Evolutionary conservation across 1,140 invertebrate genomes (phyloP).

Genomic region (Tigriopus japonicus): DNA sequence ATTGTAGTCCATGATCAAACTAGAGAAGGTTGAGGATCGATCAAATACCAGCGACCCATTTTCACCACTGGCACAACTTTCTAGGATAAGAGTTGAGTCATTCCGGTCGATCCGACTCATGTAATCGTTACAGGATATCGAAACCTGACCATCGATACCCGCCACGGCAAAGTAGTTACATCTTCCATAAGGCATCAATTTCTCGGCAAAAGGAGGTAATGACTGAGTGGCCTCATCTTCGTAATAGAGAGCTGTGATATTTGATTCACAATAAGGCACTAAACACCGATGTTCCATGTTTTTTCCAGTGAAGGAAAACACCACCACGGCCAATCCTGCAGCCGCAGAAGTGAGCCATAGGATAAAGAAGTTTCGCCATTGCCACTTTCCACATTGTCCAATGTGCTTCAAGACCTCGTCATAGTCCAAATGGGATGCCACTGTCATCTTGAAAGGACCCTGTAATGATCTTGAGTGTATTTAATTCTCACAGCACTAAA

Average conservation of each 20-base stretch:
- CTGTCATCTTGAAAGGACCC: not conserved
- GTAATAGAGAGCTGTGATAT: too few relatives aligned
- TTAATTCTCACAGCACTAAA: too few relatives aligned
- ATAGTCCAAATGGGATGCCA: not conserved
- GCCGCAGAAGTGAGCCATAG: constrained; percentile 7
- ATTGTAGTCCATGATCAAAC: not conserved
- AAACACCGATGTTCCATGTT: not conserved
- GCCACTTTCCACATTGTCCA: constrained; percentile 4
- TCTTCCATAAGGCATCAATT: not conserved
- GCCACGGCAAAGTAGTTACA: not conserved
- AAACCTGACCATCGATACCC: not conserved
- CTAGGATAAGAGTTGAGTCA: not conserved
- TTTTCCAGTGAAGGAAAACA: constrained; percentile 6
- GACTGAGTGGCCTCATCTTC: not conserved
- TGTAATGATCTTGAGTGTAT: not conserved
- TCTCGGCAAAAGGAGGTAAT: too few relatives aligned
- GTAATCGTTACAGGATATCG: not conserved
- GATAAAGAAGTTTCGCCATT: constrained; percentile 1
- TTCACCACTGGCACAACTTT: not conserved
- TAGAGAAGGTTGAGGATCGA: not conserved
- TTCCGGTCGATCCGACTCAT: not conserved
- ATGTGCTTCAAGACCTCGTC: constrained; percentile 4
- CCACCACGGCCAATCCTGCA: constrained; percentile 9
- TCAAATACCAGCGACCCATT: not conserved
- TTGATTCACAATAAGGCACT: not conserved